Base-by-base conservation (phyloP, 2,888 invertebrate species). In the Vandiemenella viatica region DNA sequence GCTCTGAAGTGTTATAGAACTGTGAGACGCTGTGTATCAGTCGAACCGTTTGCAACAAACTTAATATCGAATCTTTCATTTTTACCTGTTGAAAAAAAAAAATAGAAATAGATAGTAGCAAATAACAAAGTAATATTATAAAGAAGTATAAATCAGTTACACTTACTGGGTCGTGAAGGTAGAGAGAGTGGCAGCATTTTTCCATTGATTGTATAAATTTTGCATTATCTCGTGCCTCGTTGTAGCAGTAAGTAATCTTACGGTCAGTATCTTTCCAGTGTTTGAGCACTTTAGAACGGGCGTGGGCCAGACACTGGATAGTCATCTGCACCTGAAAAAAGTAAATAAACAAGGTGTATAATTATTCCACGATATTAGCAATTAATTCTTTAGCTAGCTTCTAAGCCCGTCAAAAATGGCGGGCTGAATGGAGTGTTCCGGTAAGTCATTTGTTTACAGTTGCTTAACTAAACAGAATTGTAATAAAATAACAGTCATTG, bases 1-100 rank as follows among this genome's bases (percentile, higher is more conserved):
- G 77, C 67, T 96, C 95, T 0, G 93, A 91, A 0, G 95, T 95
- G 62, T 95, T 95, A 63, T 95, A 96, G 67, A 91, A 95, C 63
- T 89, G 85, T 0, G 95, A 95, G 5, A 95, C 90, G 61, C 86
- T 89, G 63, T 95, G 91, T 59, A 95, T 95, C 57, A 95, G 71
- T 32, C 91, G 73, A 10, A 96, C 91, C 0, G 92, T 92, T 69
- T 93, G 92, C 55, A 95, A 69, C 21, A 95, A 69, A 49, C 89
- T 88, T 49, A 92, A 72, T 53, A 95, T 83, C 0, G 88, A 90
- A 59, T 89, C 88, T 62, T 87, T 79, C 77, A 95, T 93, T 65
- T 83, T 84, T 5, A 83, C 73, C 79, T 80, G 59, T 18, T 63
- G 61, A 48, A 19, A 32, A 15, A 32, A 2, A 32, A 10, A 32